Conservation (phyloP, 2,797 vertebrate genomes). For the Hapalemur alaotrensis region DNA sequence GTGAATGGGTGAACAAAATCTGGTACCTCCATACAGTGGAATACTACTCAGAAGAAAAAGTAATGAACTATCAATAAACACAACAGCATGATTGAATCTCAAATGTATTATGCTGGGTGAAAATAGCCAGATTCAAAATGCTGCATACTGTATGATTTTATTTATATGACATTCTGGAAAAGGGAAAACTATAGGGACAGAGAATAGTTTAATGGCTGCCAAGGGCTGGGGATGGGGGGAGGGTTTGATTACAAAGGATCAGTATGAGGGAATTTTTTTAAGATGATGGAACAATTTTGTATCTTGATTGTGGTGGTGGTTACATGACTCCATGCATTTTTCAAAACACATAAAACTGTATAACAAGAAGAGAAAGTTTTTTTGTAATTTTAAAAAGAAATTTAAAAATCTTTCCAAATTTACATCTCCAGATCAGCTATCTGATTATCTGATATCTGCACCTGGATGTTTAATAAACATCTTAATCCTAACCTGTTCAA, state of each 20-base stretch:
- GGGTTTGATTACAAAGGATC: background rate
- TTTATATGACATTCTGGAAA: constrained; percentile 11
- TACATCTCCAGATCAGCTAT: background rate
- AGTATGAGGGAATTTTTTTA: background rate
- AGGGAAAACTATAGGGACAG: background rate
- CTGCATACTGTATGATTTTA: background rate
- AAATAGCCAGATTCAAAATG: constrained; percentile 29
- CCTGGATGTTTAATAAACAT: constrained; percentile 3
- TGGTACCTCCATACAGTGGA: background rate
- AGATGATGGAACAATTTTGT: background rate
- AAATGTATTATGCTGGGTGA: constrained; percentile 11
- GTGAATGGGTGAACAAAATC: background rate
- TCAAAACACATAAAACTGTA: background rate
- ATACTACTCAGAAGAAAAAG: constrained; percentile 31
- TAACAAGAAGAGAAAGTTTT: background rate
- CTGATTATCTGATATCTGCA: background rate
- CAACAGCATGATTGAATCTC: background rate
- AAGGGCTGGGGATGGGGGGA: background rate
- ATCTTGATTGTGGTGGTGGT: background rate
- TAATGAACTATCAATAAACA: background rate
- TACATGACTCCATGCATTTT: background rate
- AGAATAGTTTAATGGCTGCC: background rate
- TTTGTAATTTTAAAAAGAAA: background rate
- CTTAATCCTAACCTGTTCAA: constrained; percentile 27
- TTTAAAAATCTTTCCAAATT: background rate